Conservation (phyloP, 2,113 vertebrate species). For the Ceyx cyanopectus region DNA sequence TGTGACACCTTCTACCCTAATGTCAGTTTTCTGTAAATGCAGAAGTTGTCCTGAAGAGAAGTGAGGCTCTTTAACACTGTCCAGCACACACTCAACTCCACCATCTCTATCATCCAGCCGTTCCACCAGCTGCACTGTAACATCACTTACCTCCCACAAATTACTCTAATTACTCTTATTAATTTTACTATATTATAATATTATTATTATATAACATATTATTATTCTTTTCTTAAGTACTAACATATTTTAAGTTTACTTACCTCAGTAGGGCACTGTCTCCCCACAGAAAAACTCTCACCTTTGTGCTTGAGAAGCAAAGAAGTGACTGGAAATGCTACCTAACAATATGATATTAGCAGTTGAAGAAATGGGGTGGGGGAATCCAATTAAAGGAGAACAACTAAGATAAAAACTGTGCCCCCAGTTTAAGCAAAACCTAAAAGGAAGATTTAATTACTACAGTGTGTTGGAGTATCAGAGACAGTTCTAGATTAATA, state of each 20-base stretch:
- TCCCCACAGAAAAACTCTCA: background rate
- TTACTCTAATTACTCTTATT: background rate
- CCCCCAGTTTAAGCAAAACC: background rate
- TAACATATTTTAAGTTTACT: background rate
- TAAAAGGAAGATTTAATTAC: background rate
- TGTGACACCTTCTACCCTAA: background rate
- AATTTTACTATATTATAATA: background rate
- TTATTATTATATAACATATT: too few relatives aligned
- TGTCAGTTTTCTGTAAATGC: background rate
- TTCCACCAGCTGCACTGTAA: background rate
- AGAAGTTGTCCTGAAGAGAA: background rate
- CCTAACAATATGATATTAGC: background rate
- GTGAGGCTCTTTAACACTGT: background rate
- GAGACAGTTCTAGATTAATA: slow-evolving; percentile 32
- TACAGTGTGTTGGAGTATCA: background rate
- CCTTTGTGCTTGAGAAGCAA: background rate
- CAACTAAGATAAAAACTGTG: background rate
- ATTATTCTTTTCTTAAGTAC: background rate
- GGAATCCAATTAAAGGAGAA: background rate
- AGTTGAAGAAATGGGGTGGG: background rate
- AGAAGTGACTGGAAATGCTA: background rate
- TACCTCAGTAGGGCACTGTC: background rate
- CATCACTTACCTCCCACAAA: background rate
- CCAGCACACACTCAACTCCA: background rate
- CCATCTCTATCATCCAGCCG: background rate